Conservation (phyloP, 2,888 invertebrate species). For the Buathra laborator region DNA sequence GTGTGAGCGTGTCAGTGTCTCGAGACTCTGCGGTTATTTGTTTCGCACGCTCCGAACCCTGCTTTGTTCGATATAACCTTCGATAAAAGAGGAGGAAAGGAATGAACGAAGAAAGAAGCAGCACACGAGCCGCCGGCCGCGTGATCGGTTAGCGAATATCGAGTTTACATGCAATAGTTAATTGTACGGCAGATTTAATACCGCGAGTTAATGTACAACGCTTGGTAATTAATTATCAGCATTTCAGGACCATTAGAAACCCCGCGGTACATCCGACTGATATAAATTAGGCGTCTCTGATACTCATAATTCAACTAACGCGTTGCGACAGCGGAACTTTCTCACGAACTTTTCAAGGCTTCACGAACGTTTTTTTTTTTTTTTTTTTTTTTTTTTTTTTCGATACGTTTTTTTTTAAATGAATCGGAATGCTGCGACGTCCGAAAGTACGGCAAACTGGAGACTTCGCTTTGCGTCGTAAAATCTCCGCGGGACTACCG, state of each 20-base stretch:
- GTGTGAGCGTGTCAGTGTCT: constrained; percentile 15
- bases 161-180: constrained; percentile 22
- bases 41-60: constrained; percentile 60
- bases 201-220: constrained; percentile 23
- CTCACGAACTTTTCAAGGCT: constrained; percentile 17
- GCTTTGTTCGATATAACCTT: constrained; percentile 60
- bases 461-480: neutral
- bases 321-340: constrained; percentile 18
- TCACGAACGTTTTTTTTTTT: neutral
- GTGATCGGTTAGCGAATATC: constrained; percentile 40
- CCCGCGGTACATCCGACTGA: neutral
- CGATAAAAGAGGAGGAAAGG: constrained; percentile 38
- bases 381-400: neutral
- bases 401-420: neutral
- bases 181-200: constrained; percentile 29
- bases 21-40: constrained; percentile 51
- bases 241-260: constrained; percentile 20
- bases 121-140: constrained; percentile 17
- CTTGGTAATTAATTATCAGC: constrained; percentile 54
- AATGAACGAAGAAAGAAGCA: constrained; percentile 26
- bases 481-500: constrained; percentile 7
- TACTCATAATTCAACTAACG: constrained; percentile 33
- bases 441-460: neutral
- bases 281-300: constrained; percentile 35
- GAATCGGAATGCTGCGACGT: constrained; percentile 27